Conservation (phyloP, 2,113 vertebrate genomes). For the Lichenostomus cassidix region DNA sequence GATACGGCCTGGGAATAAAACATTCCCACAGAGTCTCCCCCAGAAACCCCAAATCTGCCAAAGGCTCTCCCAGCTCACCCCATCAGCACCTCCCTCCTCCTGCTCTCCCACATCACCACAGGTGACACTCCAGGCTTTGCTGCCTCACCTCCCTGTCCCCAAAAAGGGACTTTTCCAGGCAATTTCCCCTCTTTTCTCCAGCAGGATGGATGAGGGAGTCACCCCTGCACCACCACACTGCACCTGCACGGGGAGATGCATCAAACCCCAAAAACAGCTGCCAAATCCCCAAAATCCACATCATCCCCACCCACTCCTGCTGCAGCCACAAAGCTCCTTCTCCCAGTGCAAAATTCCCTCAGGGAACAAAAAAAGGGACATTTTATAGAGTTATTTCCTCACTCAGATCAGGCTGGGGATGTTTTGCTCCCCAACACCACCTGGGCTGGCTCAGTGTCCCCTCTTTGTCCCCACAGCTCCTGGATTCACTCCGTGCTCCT, state of each 20-base stretch:
- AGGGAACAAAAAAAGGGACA: accelerated
- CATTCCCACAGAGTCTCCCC: background rate
- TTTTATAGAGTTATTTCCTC: background rate
- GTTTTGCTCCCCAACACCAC: background rate
- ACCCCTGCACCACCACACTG: background rate
- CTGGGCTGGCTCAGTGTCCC: background rate
- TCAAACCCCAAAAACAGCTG: background rate
- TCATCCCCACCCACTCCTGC: accelerated
- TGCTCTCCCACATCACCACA: accelerated
- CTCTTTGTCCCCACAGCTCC: background rate
- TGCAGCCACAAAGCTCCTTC: background rate
- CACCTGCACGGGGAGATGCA: background rate
- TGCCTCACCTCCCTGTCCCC: background rate
- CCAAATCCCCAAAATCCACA: accelerated
- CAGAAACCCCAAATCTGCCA: background rate
- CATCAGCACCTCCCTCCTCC: background rate
- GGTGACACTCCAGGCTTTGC: background rate
- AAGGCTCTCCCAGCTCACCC: background rate
- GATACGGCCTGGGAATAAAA: background rate
- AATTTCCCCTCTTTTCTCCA: background rate
- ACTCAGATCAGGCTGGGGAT: accelerated
- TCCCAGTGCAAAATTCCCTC: background rate
- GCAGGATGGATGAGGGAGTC: background rate
- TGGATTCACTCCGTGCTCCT: background rate
- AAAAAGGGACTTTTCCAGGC: background rate